phyloP scores from a whole-genome alignment of 2,888 invertebrate species.

The Microctonus hyperodae region DNA sequence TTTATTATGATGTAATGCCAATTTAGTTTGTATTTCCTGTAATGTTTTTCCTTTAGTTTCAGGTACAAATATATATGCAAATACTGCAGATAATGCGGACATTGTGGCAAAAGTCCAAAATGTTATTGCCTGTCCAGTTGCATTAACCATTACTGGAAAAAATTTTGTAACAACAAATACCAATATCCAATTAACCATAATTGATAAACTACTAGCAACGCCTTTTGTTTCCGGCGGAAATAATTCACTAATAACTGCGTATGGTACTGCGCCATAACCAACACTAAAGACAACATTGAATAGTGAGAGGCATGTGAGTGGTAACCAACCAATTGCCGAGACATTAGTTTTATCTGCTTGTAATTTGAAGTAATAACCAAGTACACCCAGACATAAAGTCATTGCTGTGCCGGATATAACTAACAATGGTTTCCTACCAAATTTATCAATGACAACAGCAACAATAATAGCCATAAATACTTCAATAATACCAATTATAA shows the following conservation, averaged over 20 bases:
- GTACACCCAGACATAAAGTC: slow-evolving; percentile 54
- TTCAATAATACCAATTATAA: slow-evolving; percentile 66
- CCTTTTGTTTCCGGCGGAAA: slow-evolving; percentile 64
- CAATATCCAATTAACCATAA: slow-evolving; percentile 62
- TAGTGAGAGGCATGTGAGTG: slow-evolving; percentile 59
- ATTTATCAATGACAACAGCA: slow-evolving; percentile 64
- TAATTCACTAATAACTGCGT: slow-evolving; percentile 64
- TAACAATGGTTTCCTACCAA: slow-evolving; percentile 66
- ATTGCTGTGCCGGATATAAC: slow-evolving; percentile 64
- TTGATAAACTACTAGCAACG: slow-evolving; percentile 59
- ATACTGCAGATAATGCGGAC: slow-evolving; percentile 50
- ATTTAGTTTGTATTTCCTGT: slow-evolving; percentile 57
- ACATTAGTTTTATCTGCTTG: slow-evolving; percentile 47
- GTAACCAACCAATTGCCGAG: slow-evolving; percentile 59
- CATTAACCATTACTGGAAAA: slow-evolving; percentile 49
- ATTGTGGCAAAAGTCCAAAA: slow-evolving; percentile 56
- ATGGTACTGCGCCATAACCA: slow-evolving; percentile 65
- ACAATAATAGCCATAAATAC: slow-evolving; percentile 58
- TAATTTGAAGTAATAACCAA: slow-evolving; percentile 59
- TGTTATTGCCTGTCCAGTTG: slow-evolving; percentile 49
- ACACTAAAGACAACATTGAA: slow-evolving; percentile 63
- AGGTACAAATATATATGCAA: slow-evolving; percentile 56
- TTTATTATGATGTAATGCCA: slow-evolving; percentile 37
- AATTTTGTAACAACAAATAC: slow-evolving; percentile 60
- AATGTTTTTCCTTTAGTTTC: slow-evolving; percentile 61